These are phyloP conservation scores for Tiphia femorata DNA, from an alignment of 2,888 invertebrate species.

Conservation along the genomic window DNA sequence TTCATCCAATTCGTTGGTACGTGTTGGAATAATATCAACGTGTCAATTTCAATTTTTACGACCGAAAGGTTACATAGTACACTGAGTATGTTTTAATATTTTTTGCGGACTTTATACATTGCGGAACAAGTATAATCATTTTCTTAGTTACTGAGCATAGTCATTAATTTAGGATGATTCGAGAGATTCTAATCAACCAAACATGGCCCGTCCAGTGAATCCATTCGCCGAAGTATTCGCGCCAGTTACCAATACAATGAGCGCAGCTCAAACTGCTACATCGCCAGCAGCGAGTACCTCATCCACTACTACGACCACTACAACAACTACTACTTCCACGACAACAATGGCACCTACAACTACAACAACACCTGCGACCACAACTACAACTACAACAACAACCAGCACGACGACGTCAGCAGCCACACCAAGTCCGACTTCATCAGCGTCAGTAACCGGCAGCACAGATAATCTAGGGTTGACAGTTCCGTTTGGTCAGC, in stretches of 20 bases:
- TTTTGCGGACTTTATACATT: not conserved
- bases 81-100: not conserved
- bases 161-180: constrained; percentile 51
- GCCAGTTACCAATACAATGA: constrained; percentile 46
- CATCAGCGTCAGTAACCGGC: constrained; percentile 15
- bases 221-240: constrained; percentile 58
- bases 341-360: constrained; percentile 34
- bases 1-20: constrained; percentile 60
- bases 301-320: constrained; percentile 30
- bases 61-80: not conserved
- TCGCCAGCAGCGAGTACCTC: constrained; percentile 26
- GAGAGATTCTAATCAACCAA: constrained; percentile 38
- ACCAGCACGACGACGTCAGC: constrained; percentile 15
- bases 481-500: constrained; percentile 12
- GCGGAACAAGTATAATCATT: not conserved
- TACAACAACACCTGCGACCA: constrained; percentile 33
- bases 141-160: not conserved
- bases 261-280: constrained; percentile 30
- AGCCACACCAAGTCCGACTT: constrained; percentile 26
- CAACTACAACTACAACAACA: constrained; percentile 30
- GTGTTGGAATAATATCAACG: too few species aligned
- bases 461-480: constrained; percentile 29
- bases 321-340: constrained; percentile 16
- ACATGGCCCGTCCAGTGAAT: constrained; percentile 49
- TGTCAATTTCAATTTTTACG: not conserved